Percentiles rank a stretch among this genome's conserved stretches.
Evolutionary conservation across 2,113 vertebrate genomes (phyloP).

Genomic region (Grammomys surdaster): DNA sequence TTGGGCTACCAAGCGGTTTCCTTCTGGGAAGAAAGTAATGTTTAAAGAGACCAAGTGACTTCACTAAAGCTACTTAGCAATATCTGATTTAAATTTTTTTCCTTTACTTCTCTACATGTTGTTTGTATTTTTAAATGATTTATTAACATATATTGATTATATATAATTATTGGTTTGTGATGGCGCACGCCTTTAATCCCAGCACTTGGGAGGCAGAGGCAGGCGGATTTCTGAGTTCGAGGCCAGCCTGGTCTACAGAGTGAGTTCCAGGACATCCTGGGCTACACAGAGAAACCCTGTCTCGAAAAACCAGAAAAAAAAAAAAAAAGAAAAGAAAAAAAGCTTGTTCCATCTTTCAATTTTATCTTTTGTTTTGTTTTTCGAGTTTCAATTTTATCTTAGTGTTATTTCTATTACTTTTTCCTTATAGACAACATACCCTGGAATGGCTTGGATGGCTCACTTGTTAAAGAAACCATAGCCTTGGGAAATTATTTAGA

Average conservation of each 20-base stretch:
- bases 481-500: slow-evolving; percentile 82
- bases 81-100: not conserved
- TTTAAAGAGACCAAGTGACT: slow-evolving; percentile 39
- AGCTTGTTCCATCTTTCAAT: not conserved
- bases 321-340: no score
- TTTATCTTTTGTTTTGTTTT: not conserved
- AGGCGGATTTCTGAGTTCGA: no score
- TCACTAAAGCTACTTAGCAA: not conserved
- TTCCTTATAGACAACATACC: slow-evolving; percentile 87
- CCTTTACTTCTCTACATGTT: not conserved
- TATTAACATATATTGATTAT: not conserved
- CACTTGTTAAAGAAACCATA: slow-evolving; percentile 83
- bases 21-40: not conserved
- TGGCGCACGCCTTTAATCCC: no score
- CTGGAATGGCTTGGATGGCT: slow-evolving; percentile 87
- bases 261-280: no score
- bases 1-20: not conserved
- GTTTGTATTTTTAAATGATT: not conserved
- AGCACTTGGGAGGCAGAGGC: no score
- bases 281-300: no score
- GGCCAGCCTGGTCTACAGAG: no score
- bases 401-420: slow-evolving; percentile 30
- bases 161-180: not conserved
- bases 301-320: no score
- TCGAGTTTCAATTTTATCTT: not conserved